Percentiles rank a stretch among this genome's conserved stretches.
These are phyloP conservation scores for Semaprochilodus insignis DNA, from an alignment of 2,797 vertebrate species.

Conservation along the genomic window DNA sequence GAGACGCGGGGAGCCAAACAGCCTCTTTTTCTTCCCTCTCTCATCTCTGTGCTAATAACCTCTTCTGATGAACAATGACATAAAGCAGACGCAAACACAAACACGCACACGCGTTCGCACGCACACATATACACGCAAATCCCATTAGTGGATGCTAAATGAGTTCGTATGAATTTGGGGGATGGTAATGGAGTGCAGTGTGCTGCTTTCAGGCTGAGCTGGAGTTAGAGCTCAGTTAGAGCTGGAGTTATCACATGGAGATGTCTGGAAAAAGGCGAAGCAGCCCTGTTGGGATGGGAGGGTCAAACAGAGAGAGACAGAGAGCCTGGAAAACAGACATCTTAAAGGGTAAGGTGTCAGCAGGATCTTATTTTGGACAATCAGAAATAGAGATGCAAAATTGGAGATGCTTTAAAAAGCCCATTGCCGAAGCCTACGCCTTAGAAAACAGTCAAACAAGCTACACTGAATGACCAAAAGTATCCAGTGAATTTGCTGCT, in stretches of 20 bases:
- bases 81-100: constrained; percentile 21
- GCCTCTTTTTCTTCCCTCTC: constrained; percentile 8
- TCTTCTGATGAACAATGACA: constrained; percentile 43
- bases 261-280: neutral
- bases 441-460: neutral
- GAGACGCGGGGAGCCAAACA: neutral
- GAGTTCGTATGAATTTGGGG: constrained; percentile 29
- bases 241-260: neutral
- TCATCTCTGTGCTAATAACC: constrained; percentile 25
- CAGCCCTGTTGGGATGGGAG: no score
- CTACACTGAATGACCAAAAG: no score
- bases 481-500: no score
- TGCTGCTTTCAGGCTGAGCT: constrained; percentile 27
- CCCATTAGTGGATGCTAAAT: constrained; percentile 37
- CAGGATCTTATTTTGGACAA: constrained; percentile 5
- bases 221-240: constrained; percentile 4
- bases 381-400: neutral
- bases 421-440: neutral
- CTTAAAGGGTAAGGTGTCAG: neutral
- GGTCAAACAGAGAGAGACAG: no score
- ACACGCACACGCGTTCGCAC: constrained; percentile 1
- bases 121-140: constrained; percentile 14
- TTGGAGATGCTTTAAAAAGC: neutral
- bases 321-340: neutral
- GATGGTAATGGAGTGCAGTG: constrained; percentile 34